These are phyloP conservation scores for Trichopria drosophilae DNA, from an alignment of 2,888 invertebrate genomes.

Conservation along the genomic window DNA sequence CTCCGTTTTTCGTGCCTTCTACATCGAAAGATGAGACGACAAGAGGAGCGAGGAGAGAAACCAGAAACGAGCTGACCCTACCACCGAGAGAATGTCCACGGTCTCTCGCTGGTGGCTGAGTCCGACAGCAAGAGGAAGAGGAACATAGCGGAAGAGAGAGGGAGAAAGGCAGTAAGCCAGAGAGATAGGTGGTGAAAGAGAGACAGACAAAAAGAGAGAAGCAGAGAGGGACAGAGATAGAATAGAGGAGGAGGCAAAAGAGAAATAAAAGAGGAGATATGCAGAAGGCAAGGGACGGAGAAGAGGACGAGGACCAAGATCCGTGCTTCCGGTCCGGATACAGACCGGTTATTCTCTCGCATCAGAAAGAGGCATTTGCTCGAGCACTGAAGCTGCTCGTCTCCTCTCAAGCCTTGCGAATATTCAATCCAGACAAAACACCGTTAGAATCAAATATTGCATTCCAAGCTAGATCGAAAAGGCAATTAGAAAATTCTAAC, in stretches of 20 bases:
- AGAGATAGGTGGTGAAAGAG: slow-evolving; percentile 4
- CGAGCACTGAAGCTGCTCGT: too few relatives aligned
- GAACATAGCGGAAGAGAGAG: slow-evolving; percentile 13
- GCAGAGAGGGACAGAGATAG: slow-evolving; percentile 26
- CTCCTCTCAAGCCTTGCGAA: slow-evolving; percentile 7
- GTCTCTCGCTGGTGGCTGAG: too few relatives aligned
- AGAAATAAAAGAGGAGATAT: slow-evolving; percentile 28
- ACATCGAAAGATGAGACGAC: slow-evolving; percentile 32
- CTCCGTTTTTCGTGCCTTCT: slow-evolving; percentile 37
- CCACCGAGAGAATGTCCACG: too few relatives aligned
- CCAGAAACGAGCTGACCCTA: too few relatives aligned
- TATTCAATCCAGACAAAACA: slow-evolving; percentile 1
- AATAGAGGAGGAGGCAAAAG: slow-evolving; percentile 17
- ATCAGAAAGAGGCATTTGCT: too few relatives aligned
- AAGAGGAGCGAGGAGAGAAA: slow-evolving; percentile 24
- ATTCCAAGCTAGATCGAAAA: too few relatives aligned
- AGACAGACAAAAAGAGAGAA: slow-evolving; percentile 29
- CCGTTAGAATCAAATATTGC: slow-evolving; percentile 4
- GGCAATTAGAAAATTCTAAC: too few relatives aligned
- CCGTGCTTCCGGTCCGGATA: slow-evolving; percentile 57
- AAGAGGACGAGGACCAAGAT: slow-evolving; percentile 40
- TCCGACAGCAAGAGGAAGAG: slow-evolving; percentile 10
- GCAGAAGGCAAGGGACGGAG: not conserved
- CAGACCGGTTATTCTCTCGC: slow-evolving; percentile 56
- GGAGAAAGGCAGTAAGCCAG: not conserved